Percentiles rank a stretch among this genome's conserved stretches.
Evolutionary conservation across 1,140 invertebrate genomes (phyloP).

Genomic region (Drosophila azteca): DNA sequence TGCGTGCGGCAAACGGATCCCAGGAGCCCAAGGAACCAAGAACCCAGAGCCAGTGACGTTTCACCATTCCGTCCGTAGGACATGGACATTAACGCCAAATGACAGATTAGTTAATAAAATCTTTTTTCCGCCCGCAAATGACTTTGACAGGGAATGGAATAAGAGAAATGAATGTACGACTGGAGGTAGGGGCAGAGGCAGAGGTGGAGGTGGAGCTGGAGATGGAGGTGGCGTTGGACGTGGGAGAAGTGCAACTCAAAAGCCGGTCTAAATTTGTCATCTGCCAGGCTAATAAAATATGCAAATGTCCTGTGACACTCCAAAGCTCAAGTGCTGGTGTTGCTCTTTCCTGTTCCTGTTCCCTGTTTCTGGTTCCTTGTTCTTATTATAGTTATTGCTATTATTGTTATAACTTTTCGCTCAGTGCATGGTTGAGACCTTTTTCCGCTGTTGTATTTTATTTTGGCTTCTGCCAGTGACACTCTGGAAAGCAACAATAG

Average conservation of each 20-base stretch:
- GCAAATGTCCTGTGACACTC: constrained; percentile 63
- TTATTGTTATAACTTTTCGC: constrained; percentile 10
- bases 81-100: constrained; percentile 39
- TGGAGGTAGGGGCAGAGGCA: too few relatives aligned
- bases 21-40: neutral
- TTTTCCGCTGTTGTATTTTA: neutral
- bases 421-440: neutral
- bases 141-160: constrained; percentile 23
- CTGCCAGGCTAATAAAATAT: constrained; percentile 66
- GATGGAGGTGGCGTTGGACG: too few relatives aligned
- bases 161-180: neutral
- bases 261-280: constrained; percentile 62
- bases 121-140: constrained; percentile 64
- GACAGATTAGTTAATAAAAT: constrained; percentile 81
- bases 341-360: constrained; percentile 11
- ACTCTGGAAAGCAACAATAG: neutral
- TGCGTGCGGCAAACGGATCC: constrained; percentile 51
- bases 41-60: constrained; percentile 31
- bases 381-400: constrained; percentile 9
- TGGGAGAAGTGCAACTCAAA: constrained; percentile 27
- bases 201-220: too few relatives aligned
- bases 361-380: neutral
- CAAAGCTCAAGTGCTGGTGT: constrained; percentile 14
- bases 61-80: constrained; percentile 25
- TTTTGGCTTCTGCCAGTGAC: neutral